Percentiles rank a stretch among this genome's conserved stretches.
Conservation (phyloP, 2,888 invertebrate species). For the Polylopha cassiicola region DNA sequence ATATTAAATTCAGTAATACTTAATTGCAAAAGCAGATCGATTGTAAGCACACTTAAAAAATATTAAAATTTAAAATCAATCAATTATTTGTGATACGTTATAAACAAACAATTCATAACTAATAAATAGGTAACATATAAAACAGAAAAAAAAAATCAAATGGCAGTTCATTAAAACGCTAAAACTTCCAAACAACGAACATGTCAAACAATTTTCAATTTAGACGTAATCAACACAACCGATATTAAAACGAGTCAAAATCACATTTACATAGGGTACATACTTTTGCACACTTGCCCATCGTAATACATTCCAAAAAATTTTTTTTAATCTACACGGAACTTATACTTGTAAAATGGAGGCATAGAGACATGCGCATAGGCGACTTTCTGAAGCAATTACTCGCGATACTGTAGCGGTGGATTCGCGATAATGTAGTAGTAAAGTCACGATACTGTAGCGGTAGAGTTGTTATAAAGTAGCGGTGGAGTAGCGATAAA, state of each 20-base stretch:
- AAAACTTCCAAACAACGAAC: slow-evolving; percentile 15
- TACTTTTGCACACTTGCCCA: slow-evolving; percentile 44
- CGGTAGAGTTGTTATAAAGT: no score
- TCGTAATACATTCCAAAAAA: slow-evolving; percentile 5
- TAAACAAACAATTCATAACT: slow-evolving; percentile 4
- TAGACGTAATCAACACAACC: slow-evolving; percentile 6
- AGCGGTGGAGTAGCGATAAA: no score
- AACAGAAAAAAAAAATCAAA: slow-evolving; percentile 16
- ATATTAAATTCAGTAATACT: no score
- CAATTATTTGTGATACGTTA: slow-evolving; percentile 9
- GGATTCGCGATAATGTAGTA: no score
- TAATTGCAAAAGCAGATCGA: no score
- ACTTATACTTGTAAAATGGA: no score
- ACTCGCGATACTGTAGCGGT: no score
- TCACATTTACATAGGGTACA: slow-evolving; percentile 4
- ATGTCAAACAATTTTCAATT: slow-evolving; percentile 2
- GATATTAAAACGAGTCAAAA: slow-evolving; percentile 15
- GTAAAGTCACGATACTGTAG: no score
- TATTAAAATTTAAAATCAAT: background rate
- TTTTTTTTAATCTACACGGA: no score
- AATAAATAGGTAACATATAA: slow-evolving; percentile 3
- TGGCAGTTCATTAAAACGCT: slow-evolving; percentile 6
- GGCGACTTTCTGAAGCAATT: no score
- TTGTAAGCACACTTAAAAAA: slow-evolving; percentile 12
- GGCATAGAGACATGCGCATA: no score